Evolutionary conservation across 2,797 vertebrate species (phyloP).

Genomic region (Melanotaenia parkinsoni): DNA sequence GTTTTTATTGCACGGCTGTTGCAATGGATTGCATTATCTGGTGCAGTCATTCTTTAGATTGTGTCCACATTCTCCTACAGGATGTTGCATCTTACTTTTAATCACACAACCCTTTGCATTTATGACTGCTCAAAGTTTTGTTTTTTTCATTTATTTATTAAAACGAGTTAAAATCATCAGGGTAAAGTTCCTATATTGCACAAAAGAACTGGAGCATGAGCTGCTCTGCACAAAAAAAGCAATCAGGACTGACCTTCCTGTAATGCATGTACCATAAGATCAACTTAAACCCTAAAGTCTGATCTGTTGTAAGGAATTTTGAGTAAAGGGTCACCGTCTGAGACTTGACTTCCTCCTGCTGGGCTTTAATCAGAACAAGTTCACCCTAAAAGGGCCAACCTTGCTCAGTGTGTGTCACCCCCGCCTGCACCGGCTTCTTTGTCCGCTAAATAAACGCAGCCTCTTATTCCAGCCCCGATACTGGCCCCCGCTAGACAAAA

Average conservation of each 20-base stretch:
- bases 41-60: conserved; percentile 36
- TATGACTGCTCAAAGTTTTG: background rate
- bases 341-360: conserved; percentile 60
- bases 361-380: conserved; percentile 66
- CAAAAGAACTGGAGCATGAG: conserved; percentile 4
- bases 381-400: conserved; percentile 28
- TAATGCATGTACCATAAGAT: conserved; percentile 37
- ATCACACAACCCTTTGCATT: conserved; percentile 13
- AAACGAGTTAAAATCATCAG: background rate
- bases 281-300: conserved; percentile 58
- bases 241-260: conserved; percentile 35
- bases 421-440: conserved; percentile 33
- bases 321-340: conserved; percentile 51
- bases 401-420: conserved; percentile 16
- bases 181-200: background rate
- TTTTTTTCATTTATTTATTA: too few relatives aligned
- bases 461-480: conserved; percentile 38
- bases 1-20: conserved; percentile 38
- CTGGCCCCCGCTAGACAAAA: conserved; percentile 61
- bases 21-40: conserved; percentile 52
- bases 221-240: conserved; percentile 22
- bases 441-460: conserved; percentile 40
- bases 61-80: conserved; percentile 26
- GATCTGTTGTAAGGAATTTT: conserved; percentile 39
- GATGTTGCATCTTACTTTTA: conserved; percentile 24